These are phyloP conservation scores for Cebidichthys violaceus DNA, from an alignment of 2,113 vertebrate genomes.

Conservation along the genomic window DNA sequence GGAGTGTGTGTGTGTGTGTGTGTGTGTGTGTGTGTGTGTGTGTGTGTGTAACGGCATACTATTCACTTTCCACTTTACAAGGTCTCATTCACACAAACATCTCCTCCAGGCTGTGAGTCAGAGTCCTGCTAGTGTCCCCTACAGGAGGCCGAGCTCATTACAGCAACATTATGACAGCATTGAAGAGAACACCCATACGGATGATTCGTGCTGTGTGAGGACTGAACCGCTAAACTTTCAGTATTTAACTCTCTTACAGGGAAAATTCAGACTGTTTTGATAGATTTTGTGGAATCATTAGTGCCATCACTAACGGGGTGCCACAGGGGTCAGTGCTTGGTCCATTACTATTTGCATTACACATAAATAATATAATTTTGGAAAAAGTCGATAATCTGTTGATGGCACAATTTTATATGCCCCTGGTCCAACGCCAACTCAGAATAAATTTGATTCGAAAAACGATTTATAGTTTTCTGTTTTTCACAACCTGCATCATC, in stretches of 20 bases:
- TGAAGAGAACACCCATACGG: background rate
- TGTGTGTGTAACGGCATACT: conserved; percentile 19
- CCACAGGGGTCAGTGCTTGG: conserved; percentile 12
- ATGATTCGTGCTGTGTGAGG: background rate
- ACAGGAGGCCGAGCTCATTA: conserved; percentile 30
- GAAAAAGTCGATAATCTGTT: background rate
- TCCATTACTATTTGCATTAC: background rate
- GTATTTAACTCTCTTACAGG: background rate
- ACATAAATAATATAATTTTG: background rate
- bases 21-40: conserved; percentile 6
- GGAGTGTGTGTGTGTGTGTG: background rate
- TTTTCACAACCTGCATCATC: background rate
- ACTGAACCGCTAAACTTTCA: background rate
- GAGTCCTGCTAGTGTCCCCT: conserved; percentile 41
- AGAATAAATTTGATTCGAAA: too few species aligned
- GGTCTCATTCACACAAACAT: conserved; percentile 51
- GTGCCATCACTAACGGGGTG: background rate
- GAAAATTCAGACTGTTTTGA: background rate
- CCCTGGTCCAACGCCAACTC: background rate
- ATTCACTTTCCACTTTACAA: conserved; percentile 46
- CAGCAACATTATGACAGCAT: conserved; percentile 1
- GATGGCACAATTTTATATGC: background rate
- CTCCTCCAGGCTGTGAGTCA: conserved; percentile 37
- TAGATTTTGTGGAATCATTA: background rate
- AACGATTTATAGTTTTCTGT: background rate